Evolutionary conservation across 2,113 vertebrate genomes (phyloP).

Genomic region (Petrocephalus microphthalmus): DNA sequence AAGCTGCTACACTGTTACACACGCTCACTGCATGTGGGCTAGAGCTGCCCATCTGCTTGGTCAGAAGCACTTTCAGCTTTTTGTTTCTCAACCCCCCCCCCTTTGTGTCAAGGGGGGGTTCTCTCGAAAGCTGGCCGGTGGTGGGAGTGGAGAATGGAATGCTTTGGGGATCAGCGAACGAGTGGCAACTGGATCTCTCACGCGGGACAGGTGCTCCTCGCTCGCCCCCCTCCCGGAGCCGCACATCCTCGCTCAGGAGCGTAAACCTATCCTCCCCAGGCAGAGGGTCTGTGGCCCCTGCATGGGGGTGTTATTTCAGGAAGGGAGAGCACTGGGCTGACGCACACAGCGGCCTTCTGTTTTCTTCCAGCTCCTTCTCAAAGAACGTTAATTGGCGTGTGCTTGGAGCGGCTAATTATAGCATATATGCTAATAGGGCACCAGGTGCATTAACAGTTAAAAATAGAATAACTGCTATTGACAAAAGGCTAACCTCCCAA

Average conservation of each 20-base stretch:
- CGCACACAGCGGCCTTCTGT: not conserved
- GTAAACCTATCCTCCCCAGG: slow-evolving; percentile 2
- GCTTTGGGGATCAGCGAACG: not conserved
- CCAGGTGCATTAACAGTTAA: not conserved
- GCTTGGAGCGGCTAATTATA: not conserved
- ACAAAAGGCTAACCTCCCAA: not conserved
- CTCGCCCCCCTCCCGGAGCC: not conserved
- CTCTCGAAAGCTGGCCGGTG: not conserved
- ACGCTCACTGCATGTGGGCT: not conserved
- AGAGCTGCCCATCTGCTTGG: not conserved
- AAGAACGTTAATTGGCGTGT: not conserved
- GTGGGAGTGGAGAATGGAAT: not conserved
- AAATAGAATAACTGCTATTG: not conserved
- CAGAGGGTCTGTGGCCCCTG: not conserved
- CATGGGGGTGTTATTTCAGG: not conserved
- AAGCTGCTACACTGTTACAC: not conserved
- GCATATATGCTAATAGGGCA: not conserved
- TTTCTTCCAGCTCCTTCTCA: not conserved
- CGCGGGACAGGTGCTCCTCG: not conserved
- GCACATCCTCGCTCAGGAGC: not conserved
- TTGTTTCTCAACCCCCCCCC: not conserved
- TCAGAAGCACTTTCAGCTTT: not conserved
- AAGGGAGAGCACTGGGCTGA: not conserved
- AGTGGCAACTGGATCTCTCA: not conserved
- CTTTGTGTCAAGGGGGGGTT: not conserved